A percentile compares a stretch with the other conserved stretches of the same genome.
Evolutionary conservation across 2,888 invertebrate species (phyloP).

Genomic region (Cheilosia grossa): DNA sequence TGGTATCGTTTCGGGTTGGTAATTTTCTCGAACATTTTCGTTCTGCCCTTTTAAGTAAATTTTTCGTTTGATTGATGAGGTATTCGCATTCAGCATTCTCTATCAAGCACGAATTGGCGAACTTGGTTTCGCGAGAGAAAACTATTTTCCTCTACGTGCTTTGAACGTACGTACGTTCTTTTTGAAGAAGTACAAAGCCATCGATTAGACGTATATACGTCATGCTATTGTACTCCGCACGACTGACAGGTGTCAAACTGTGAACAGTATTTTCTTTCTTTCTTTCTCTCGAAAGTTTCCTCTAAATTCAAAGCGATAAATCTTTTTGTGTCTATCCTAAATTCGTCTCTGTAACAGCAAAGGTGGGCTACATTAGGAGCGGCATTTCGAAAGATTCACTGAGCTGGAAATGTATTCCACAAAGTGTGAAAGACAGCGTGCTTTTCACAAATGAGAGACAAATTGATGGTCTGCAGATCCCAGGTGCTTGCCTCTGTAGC

Average conservation of each 20-base stretch:
- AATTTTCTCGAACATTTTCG: no score
- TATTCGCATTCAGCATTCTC: no score
- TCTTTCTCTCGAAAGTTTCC: not conserved
- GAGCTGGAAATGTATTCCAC: conserved; percentile 67
- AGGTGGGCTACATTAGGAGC: not conserved
- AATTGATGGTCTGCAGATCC: conserved; percentile 46
- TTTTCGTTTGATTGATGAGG: no score
- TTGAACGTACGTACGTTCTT: no score
- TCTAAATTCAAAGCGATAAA: conserved; percentile 20
- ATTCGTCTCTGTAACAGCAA: not conserved
- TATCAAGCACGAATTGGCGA: no score
- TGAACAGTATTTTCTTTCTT: not conserved
- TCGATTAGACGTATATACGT: no score
- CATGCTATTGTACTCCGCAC: no score
- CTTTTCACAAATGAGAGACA: conserved; percentile 67
- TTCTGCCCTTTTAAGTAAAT: no score
- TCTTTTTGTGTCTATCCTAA: conserved; percentile 4
- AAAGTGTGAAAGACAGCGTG: conserved; percentile 61
- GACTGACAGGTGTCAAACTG: conserved; percentile 6
- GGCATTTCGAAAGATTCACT: conserved; percentile 51
- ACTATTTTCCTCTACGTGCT: no score
- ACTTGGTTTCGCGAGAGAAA: no score
- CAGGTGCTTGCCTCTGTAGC: not conserved
- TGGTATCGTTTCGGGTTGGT: no score
- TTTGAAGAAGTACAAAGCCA: no score